Conservation (phyloP, 2,888 invertebrate species). For the Cephus pygmeus region DNA sequence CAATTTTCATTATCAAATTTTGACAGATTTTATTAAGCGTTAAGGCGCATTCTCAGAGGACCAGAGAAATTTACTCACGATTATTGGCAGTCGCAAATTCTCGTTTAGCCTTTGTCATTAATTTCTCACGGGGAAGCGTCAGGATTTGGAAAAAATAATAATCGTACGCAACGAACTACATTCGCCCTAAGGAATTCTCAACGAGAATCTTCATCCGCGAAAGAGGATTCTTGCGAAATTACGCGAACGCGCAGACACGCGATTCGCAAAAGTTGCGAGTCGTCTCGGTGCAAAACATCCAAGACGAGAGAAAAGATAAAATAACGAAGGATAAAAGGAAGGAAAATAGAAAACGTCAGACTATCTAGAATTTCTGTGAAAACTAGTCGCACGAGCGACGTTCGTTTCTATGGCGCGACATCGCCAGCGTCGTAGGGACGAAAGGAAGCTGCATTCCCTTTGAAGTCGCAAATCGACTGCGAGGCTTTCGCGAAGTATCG, state of each 20-base stretch:
- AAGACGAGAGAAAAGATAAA: not conserved
- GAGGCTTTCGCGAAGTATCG: not conserved
- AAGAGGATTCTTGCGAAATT: too few species aligned
- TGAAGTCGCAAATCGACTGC: not conserved
- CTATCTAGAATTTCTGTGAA: not conserved
- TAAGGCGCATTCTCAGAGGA: too few species aligned
- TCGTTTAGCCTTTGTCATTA: too few species aligned
- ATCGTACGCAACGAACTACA: not conserved
- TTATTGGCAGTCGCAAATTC: too few species aligned
- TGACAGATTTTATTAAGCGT: too few species aligned
- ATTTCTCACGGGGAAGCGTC: too few species aligned
- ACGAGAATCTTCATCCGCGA: not conserved
- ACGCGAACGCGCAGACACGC: not conserved
- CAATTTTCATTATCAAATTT: too few species aligned
- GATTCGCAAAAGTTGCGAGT: not conserved
- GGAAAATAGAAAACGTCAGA: not conserved
- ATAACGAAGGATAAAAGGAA: not conserved
- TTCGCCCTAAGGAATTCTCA: not conserved
- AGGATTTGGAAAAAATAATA: too few species aligned
- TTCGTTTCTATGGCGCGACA: not conserved
- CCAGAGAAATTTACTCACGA: too few species aligned
- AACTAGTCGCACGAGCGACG: not conserved
- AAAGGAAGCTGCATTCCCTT: not conserved
- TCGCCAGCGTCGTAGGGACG: not conserved
- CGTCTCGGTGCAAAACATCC: too few species aligned